Base-by-base conservation (phyloP, 2,797 vertebrate genomes). In the Muraenolepis orangiensis region DNA sequence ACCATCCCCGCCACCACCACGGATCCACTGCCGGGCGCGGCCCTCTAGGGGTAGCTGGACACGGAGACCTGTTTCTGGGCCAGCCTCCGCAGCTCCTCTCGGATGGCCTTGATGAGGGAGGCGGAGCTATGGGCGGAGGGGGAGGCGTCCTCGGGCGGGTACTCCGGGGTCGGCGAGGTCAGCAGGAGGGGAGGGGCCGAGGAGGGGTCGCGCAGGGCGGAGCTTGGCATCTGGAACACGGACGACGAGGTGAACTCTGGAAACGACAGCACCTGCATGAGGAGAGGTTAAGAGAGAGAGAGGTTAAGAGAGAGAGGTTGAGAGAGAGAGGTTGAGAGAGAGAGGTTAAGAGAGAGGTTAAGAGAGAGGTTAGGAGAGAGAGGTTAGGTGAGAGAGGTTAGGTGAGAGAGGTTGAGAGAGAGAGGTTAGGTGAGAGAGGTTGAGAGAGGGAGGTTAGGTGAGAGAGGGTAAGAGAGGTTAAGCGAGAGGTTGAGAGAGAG, bases 101-200 rank as follows among this genome's bases (percentile, higher is more conserved):
- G 93, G 88, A 99, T 99, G 23, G 97, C 96, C 94, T 98, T 98
- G 87, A 99, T 99, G 72, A 99, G 96, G 13, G 97, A 99, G 78
- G 98, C 96, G 0, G 98, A 99, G 1, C 96, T 98, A 87, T 98
- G 97, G 76, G 95, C 86, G 0, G 96, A 95, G 38, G 96, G 96
- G 13, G 97, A 94, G 77, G 96, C 95, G 38, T 98, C 97, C 77
- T 98, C 98, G 18, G 95, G 95, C 34, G 93, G 95, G 83, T 96
- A 98, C 81, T 95, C 95, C 30, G 94, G 92, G 36, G 95, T 94
- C 0, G 96, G 87, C 31, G 95, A 93, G 76, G 94, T 95, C 70
- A 95, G 89, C 78, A 95, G 95, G 71, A 95, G 91, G 6, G 96
- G 93, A 7, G 96, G 96, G 30, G 94, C 94, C 14, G 30, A 30